Conservation (phyloP, 2,797 vertebrate species). For the Fundulus diaphanus region DNA sequence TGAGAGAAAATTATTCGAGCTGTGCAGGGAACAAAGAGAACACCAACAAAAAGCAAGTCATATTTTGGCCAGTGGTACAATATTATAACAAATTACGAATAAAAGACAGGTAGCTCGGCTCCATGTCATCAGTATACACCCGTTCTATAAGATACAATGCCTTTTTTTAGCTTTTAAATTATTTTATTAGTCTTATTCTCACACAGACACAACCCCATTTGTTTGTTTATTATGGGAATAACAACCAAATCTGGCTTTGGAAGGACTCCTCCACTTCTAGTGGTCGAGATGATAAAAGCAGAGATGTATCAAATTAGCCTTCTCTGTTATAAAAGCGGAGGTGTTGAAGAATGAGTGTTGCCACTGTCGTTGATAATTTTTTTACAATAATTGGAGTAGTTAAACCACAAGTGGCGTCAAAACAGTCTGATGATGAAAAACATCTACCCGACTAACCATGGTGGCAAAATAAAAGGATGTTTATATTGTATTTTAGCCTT, state of each 20-base stretch:
- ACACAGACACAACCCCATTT: background rate
- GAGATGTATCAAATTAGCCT: background rate
- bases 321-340: too few species aligned
- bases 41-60: constrained; percentile 44
- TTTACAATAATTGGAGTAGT: background rate
- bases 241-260: background rate
- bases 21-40: constrained; percentile 39
- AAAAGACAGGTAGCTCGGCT: constrained; percentile 23
- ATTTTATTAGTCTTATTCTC: background rate
- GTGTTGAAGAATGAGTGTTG: background rate
- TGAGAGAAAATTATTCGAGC: constrained; percentile 68
- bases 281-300: background rate
- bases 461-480: background rate
- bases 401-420: background rate
- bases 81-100: constrained; percentile 48
- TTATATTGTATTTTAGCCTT: too few species aligned
- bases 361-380: background rate
- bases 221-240: background rate
- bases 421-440: background rate
- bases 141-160: background rate
- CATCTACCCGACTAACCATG: background rate
- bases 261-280: background rate
- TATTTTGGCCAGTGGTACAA: constrained; percentile 45
- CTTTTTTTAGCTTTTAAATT: constrained; percentile 12
- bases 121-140: constrained; percentile 4